Evolutionary conservation across 2,888 invertebrate species (phyloP), one percentile per base, ranked within the genome.

Genomic region (Oscheius sp.): DNA sequence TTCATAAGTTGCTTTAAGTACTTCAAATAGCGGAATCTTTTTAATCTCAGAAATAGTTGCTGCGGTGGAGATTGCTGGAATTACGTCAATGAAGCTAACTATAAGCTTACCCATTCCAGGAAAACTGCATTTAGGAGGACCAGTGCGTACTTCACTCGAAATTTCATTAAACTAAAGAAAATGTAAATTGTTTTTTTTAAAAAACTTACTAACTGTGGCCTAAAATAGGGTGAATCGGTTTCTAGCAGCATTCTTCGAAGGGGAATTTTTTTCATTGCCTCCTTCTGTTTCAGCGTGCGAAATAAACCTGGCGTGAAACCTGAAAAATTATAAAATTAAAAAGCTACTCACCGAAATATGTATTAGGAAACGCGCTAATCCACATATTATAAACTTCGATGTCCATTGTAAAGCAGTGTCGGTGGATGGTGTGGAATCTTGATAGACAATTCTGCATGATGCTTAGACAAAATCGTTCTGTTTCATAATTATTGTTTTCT

Each of bases 201-300:
- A n/a, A 34, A 67, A 61, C 61, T 20, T 10, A 68, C 58, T 8
- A 42, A 12, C 27, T 23, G 52, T 5, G 89, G 89, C 17, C 88
- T 69, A 81, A 89, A 89, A 74, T 88, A 89, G 1, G 89, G 89
- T 0, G 89, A 87, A 82, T 89, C 89, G 1, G 89, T 89, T 81
- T 89, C 89, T 3, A 89, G 80, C 6, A 89, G 83, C 2, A 89
- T 83, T 48, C 87, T 75, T 53, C 87, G 78, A 2, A 89, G 81
- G 1, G 89, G 88, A 31, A 89, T 84, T 1, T 82, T 74, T 25
- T 77, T 68, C 12, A 87, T 87, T 10, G 88, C 87, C 20, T 87
- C 86, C 27, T 70, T 25, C 57, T 72, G 67, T 12, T 42, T 58
- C 0, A 23, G 57, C 10, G n/a, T n/a, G n/a, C n/a, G n/a, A n/a